Percentiles rank a stretch among this genome's conserved stretches.
phyloP scores from a whole-genome alignment of 1,140 invertebrate species.

The Drosophila orena region DNA sequence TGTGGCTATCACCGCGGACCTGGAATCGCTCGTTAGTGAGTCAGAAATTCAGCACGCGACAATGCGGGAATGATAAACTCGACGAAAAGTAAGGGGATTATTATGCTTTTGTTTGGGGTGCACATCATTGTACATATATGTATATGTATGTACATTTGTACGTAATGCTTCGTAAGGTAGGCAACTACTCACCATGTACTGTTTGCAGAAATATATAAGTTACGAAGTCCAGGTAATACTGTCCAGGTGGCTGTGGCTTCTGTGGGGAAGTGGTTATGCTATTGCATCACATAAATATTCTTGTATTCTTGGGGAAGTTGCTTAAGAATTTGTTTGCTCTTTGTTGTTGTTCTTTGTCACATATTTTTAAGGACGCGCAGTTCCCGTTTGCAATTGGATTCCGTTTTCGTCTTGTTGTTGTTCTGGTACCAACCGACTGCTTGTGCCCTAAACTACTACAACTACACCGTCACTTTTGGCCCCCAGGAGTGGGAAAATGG shows the following conservation, averaged over 20 bases:
- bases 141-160: too few species aligned
- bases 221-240: slow-evolving; percentile 12
- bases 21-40: slow-evolving; percentile 31
- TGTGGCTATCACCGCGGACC: background rate
- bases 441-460: slow-evolving; percentile 39
- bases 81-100: background rate
- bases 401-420: background rate
- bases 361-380: slow-evolving; percentile 23
- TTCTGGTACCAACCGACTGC: slow-evolving; percentile 2
- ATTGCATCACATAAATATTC: slow-evolving; percentile 34
- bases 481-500: slow-evolving; percentile 15
- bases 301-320: slow-evolving; percentile 9
- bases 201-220: slow-evolving; percentile 12
- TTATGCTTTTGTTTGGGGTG: slow-evolving; percentile 16
- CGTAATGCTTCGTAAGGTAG: background rate
- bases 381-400: slow-evolving; percentile 19
- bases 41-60: slow-evolving; percentile 40
- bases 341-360: slow-evolving; percentile 18
- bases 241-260: slow-evolving; percentile 6
- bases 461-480: slow-evolving; percentile 23
- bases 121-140: background rate
- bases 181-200: slow-evolving; percentile 39
- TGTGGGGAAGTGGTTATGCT: background rate
- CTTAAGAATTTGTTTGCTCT: slow-evolving; percentile 4
- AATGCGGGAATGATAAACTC: background rate